A percentile compares a stretch with the other conserved stretches of the same genome.
These are phyloP conservation scores for Rhodeus uyekii DNA, from an alignment of 2,797 vertebrate species.

Conservation along the genomic window DNA sequence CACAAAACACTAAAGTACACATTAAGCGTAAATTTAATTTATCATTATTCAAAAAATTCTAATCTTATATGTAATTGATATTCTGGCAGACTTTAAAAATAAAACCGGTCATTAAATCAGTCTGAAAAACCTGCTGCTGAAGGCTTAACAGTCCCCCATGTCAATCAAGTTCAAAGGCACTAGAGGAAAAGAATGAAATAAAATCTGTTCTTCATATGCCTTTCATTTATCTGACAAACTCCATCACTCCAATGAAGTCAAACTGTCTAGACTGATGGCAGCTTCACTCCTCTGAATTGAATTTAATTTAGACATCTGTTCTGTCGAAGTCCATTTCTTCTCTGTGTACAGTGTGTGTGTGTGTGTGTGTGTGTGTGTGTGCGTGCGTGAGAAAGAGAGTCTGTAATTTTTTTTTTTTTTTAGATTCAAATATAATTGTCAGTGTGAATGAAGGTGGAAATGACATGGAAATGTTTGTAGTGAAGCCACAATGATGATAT, in stretches of 20 bases:
- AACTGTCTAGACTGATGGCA: constrained; percentile 72
- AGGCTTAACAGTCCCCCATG: constrained; percentile 11
- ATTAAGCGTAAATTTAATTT: background rate
- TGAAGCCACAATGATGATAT: background rate
- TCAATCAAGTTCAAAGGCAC: constrained; percentile 17
- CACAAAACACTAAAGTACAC: background rate
- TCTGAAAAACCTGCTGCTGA: constrained; percentile 21
- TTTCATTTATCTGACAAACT: constrained; percentile 78
- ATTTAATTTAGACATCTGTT: constrained; percentile 84
- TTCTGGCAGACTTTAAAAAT: constrained; percentile 1
- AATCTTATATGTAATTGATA: constrained; percentile 9
- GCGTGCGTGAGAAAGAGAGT: background rate
- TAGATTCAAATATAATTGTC: constrained; percentile 48
- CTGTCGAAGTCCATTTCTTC: constrained; percentile 57
- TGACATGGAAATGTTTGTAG: constrained; percentile 29
- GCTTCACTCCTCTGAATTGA: constrained; percentile 68
- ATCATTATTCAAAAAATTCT: background rate
- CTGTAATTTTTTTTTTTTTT: constrained; percentile 53
- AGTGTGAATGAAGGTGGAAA: constrained; percentile 23
- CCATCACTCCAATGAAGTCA: constrained; percentile 78
- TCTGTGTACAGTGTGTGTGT: background rate
- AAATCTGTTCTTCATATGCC: constrained; percentile 67
- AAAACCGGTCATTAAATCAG: constrained; percentile 33
- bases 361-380: constrained; percentile 6
- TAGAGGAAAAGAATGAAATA: constrained; percentile 60